A percentile compares a stretch with the other conserved stretches of the same genome.
phyloP scores from a whole-genome alignment of 2,888 invertebrate species.

The Drosophila aldrichi region DNA sequence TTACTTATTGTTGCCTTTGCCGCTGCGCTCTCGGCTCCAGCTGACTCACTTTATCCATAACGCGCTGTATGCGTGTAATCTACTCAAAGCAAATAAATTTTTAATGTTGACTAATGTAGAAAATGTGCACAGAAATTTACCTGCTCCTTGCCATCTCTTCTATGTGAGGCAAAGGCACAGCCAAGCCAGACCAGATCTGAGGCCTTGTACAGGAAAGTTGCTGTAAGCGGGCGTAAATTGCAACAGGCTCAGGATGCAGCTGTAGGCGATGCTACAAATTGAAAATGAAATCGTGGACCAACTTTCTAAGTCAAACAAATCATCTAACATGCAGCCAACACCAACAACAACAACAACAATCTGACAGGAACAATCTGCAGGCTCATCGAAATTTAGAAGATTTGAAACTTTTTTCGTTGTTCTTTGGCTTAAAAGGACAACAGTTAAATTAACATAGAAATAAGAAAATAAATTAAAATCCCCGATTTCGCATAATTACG shows the following conservation, averaged over 20 bases:
- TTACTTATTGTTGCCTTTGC: conserved; percentile 28
- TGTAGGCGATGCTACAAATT: conserved; percentile 47
- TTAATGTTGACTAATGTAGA: conserved; percentile 77
- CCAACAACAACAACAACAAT: neutral
- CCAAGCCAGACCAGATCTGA: conserved; percentile 1
- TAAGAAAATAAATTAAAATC: conserved; percentile 1
- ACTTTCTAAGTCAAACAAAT: conserved; percentile 49
- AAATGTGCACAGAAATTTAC: conserved; percentile 69
- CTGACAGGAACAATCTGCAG: conserved; percentile 7
- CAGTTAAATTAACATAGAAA: conserved; percentile 17
- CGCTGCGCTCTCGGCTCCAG: neutral
- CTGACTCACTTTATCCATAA: conserved; percentile 7
- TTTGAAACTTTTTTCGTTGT: conserved; percentile 3
- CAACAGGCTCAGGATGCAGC: conserved; percentile 51
- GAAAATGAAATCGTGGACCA: conserved; percentile 42
- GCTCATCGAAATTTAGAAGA: conserved; percentile 32
- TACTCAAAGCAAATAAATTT: conserved; percentile 77
- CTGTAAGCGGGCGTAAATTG: conserved; percentile 34
- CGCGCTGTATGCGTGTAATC: conserved; percentile 64
- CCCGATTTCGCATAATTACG: conserved; percentile 26
- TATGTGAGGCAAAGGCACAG: conserved; percentile 16
- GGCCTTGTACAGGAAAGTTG: conserved; percentile 19
- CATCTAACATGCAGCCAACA: conserved; percentile 28
- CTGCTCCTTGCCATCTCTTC: conserved; percentile 42
- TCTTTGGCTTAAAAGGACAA: conserved; percentile 13